Evolutionary conservation across 2,797 vertebrate species (phyloP).

Genomic region (Vireo griseus): DNA sequence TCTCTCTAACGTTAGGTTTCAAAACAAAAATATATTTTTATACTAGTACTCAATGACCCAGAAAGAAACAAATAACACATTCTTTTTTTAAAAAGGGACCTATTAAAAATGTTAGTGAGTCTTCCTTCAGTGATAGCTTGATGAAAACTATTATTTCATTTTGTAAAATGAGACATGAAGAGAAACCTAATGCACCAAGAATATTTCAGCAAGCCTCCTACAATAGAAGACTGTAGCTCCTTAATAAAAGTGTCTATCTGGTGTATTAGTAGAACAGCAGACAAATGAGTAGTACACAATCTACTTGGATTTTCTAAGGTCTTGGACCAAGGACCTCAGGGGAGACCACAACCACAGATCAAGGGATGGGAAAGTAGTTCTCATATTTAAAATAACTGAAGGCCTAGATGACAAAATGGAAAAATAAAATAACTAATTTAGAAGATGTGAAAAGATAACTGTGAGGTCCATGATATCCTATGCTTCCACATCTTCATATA

Average conservation of each 20-base stretch:
- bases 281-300: neutral
- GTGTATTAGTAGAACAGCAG: neutral
- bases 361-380: neutral
- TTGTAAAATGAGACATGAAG: neutral
- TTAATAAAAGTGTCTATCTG: neutral
- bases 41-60: neutral
- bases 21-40: neutral
- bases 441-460: neutral
- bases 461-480: neutral
- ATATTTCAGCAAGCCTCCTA: neutral
- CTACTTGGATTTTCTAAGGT: neutral
- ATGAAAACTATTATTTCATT: neutral
- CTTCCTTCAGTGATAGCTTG: neutral
- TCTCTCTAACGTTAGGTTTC: neutral
- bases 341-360: neutral
- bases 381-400: neutral
- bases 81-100: neutral
- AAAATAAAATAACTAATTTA: neutral
- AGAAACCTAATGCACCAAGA: neutral
- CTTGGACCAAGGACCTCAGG: neutral
- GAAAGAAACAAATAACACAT: neutral
- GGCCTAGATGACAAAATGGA: neutral
- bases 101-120: neutral
- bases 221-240: neutral
- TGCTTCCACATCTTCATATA: neutral